Base-by-base conservation (phyloP, 2,888 invertebrate species). In the Seira musarum region DNA sequence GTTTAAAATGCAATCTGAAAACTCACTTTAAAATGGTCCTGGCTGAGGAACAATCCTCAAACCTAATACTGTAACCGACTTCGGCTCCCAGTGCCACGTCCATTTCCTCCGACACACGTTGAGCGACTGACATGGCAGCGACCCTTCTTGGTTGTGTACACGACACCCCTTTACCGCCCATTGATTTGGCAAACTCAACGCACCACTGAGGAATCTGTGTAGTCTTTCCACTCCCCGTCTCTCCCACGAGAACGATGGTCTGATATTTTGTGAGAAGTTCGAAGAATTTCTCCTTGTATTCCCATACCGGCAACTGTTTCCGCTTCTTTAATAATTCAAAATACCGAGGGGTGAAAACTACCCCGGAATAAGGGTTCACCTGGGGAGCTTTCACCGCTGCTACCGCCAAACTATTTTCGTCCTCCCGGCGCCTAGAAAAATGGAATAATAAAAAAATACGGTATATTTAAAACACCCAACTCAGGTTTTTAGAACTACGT, bases 81-180 rank as follows among this genome's bases (percentile, higher is more conserved):
- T 97, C 96, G 83, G 97, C 95, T 2, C 92, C 98, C 60, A 98
- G 90, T 81, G 93, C 93, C 0, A 95, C 94, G 46, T 92, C 92
- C 97, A 99, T 98, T 91, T 99, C 99, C 88, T 99, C 99, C 1
- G 98, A 95, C 13, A 99, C 99, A 87, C 99, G 92, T 90, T 99
- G 99, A 0, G 99, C 99, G 0, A 99, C 99, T 0, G 98, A 97
- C 99, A 99, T 99, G 83, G 99, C 99, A 63, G 99, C 99, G 0
- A 99, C 98, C 91, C 97, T 91, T 82, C 99, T 90, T 0, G 99
- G 99, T 89, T 99, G 99, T 0, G 99, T 99, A 89, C 99, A 99
- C n/a, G n/a, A n/a, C n/a, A n/a, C n/a, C n/a, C n/a, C n/a, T n/a
- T n/a, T n/a, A 0, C 99, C 99, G 86, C 99, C 96, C 92, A 96